Conservation (phyloP, 1,140 invertebrate genomes). For the Philotrypesis tridentata region DNA sequence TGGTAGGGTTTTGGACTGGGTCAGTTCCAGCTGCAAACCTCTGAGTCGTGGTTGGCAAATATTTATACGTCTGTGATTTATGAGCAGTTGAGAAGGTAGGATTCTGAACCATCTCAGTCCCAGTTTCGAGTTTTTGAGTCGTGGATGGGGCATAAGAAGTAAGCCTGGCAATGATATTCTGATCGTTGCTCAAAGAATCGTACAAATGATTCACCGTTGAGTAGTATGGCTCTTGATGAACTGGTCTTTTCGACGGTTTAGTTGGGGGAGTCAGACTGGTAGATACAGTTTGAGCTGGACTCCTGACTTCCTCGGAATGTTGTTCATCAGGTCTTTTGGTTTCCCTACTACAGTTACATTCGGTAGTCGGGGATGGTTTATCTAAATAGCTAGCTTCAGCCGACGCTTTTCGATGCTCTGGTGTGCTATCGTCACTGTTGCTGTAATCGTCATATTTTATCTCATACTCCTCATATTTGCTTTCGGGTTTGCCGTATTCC, state of each 20-base stretch:
- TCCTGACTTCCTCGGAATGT: background rate
- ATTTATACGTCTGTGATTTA: too few species aligned
- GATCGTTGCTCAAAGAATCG: conserved; percentile 9
- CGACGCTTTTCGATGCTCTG: conserved; percentile 9
- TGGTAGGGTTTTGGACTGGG: too few species aligned
- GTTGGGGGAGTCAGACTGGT: background rate
- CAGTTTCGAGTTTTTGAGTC: background rate
- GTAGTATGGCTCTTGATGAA: conserved; percentile 1
- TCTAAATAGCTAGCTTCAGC: background rate
- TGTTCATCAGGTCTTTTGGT: background rate
- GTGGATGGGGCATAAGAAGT: conserved; percentile 31
- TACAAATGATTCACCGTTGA: conserved; percentile 16
- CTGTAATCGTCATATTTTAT: conserved; percentile 13
- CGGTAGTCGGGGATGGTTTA: background rate
- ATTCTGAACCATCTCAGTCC: background rate
- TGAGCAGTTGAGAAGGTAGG: background rate
- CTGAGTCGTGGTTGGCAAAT: too few species aligned
- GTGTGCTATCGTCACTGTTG: background rate
- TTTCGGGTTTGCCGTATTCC: conserved; percentile 43
- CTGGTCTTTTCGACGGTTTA: background rate
- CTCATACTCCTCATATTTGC: conserved; percentile 53
- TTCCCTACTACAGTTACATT: conserved; percentile 26
- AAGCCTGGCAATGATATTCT: conserved; percentile 33
- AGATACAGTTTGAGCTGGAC: background rate
- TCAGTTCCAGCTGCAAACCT: too few species aligned